phyloP scores from a whole-genome alignment of 2,113 vertebrate genomes.

The Eonycteris spelaea region DNA sequence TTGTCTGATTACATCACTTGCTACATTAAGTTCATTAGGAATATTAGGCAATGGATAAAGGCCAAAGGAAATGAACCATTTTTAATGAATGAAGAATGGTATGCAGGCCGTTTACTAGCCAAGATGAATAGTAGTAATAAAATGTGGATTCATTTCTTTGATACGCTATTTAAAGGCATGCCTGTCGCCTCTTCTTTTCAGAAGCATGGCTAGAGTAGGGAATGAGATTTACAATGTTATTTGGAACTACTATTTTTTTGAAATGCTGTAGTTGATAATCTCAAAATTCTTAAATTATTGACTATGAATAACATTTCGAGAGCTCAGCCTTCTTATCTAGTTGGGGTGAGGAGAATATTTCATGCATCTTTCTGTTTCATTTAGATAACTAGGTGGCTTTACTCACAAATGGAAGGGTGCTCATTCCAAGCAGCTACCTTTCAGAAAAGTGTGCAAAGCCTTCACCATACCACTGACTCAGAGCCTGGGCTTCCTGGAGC shows the following conservation, averaged over 20 bases:
- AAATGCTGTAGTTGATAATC: slow-evolving; percentile 2
- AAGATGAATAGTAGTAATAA: slow-evolving; percentile 77
- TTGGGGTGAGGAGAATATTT: background rate
- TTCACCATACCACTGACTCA: background rate
- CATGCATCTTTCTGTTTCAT: slow-evolving; percentile 35
- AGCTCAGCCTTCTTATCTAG: slow-evolving; percentile 15
- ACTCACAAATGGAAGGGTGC: background rate
- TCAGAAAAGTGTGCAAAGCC: background rate
- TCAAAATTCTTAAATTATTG: slow-evolving; percentile 29
- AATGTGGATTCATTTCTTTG: slow-evolving; percentile 52
- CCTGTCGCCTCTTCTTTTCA: slow-evolving; percentile 35
- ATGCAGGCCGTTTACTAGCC: slow-evolving; percentile 76
- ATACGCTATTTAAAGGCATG: slow-evolving; percentile 19
- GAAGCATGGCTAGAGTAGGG: background rate
- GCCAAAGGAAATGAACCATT: slow-evolving; percentile 86
- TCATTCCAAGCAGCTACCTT: background rate
- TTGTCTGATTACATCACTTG: slow-evolving; percentile 92
- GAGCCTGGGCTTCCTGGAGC: background rate
- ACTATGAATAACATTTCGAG: slow-evolving; percentile 41
- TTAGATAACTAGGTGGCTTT: slow-evolving; percentile 32
- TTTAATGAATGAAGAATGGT: slow-evolving; percentile 83
- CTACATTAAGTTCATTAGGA: slow-evolving; percentile 88
- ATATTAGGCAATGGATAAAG: slow-evolving; percentile 83
- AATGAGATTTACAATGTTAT: slow-evolving; percentile 22
- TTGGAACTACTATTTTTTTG: background rate